A percentile compares a stretch with the other conserved stretches of the same genome.
phyloP scores from a whole-genome alignment of 2,113 vertebrate genomes.

The Albula glossodonta region DNA sequence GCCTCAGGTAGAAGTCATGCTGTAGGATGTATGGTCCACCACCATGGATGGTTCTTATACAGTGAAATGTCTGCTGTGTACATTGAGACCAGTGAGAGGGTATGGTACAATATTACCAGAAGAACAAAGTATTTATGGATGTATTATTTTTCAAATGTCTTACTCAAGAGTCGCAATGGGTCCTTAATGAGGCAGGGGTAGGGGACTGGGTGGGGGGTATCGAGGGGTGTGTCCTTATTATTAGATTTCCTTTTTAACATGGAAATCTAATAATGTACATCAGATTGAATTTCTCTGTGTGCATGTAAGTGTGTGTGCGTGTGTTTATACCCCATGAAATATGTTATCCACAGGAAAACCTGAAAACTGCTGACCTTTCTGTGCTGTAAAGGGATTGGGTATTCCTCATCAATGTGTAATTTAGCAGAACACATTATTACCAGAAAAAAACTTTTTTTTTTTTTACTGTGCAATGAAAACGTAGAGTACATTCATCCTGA shows the following conservation, averaged over 20 bases:
- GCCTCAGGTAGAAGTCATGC: neutral
- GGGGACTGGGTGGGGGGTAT: neutral
- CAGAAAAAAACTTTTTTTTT: neutral
- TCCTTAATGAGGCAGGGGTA: constrained; percentile 14
- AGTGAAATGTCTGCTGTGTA: neutral
- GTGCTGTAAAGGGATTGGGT: neutral
- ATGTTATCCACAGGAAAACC: neutral
- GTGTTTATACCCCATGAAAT: neutral
- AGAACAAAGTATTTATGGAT: neutral
- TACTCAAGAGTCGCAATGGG: constrained; percentile 14
- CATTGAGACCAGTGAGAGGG: neutral
- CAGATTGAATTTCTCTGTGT: constrained; percentile 15
- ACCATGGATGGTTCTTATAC: neutral
- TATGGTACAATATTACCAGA: neutral
- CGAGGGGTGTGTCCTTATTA: constrained; percentile 30
- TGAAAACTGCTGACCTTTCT: too few relatives aligned
- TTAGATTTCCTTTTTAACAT: constrained; percentile 51
- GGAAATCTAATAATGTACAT: constrained; percentile 49
- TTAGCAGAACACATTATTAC: neutral
- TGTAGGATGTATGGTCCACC: neutral
- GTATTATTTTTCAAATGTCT: neutral
- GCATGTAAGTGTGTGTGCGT: neutral
- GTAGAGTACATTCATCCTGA: neutral
- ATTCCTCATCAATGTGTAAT: neutral
- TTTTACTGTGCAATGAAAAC: neutral